phyloP scores from a whole-genome alignment of 2,797 vertebrate species.

The Propithecus perrieri region DNA sequence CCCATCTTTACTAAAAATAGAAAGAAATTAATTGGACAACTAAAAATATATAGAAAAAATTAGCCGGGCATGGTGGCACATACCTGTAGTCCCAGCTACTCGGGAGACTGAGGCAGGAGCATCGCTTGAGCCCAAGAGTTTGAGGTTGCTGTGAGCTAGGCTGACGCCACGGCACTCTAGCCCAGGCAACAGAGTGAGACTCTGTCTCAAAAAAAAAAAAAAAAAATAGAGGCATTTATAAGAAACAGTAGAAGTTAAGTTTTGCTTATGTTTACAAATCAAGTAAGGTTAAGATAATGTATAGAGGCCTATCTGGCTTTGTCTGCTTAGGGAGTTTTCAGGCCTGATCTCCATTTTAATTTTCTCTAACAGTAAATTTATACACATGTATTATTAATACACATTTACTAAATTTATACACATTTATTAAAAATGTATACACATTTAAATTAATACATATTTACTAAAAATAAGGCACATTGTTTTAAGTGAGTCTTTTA shows the following conservation, averaged over 20 bases:
- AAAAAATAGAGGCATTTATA: neutral
- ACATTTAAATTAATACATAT: neutral
- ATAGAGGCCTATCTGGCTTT: neutral
- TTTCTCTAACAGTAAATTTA: neutral
- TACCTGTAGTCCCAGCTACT: too few species aligned
- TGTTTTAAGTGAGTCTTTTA: neutral
- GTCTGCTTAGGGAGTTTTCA: neutral
- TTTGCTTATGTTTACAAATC: neutral
- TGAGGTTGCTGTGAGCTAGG: too few species aligned
- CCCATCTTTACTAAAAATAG: too few species aligned
- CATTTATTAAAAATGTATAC: neutral
- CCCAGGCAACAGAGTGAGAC: too few species aligned
- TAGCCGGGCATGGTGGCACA: too few species aligned
- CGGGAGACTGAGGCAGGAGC: too few species aligned
- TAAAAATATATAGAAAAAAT: too few species aligned
- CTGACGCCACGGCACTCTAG: too few species aligned
- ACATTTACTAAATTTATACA: neutral
- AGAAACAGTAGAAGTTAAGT: neutral
- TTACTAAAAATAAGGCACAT: neutral
- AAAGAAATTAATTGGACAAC: too few species aligned
- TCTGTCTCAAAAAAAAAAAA: too few species aligned
- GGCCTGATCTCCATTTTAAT: neutral
- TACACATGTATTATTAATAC: neutral
- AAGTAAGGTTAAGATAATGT: neutral
- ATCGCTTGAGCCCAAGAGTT: too few species aligned